These are phyloP conservation scores for Naja naja DNA, from an alignment of 2,113 vertebrate species.

Conservation along the genomic window DNA sequence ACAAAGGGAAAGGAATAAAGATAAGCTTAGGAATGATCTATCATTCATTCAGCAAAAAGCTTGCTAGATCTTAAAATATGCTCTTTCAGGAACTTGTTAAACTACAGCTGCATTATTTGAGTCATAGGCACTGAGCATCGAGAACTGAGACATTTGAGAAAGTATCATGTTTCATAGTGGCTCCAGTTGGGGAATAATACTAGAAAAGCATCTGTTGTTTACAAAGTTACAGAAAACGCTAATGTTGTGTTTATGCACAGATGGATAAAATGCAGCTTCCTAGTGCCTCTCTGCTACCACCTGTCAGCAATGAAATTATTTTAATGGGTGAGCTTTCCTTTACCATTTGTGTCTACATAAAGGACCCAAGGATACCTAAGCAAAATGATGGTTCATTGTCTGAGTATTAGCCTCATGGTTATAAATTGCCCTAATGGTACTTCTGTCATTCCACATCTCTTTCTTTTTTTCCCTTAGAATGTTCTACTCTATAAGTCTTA, in stretches of 20 bases:
- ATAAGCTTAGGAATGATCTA: slow-evolving; percentile 2
- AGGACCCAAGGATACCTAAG: neutral
- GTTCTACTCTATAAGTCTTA: neutral
- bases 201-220: slow-evolving; percentile 53
- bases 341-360: slow-evolving; percentile 4
- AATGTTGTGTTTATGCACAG: slow-evolving; percentile 31
- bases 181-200: slow-evolving; percentile 36
- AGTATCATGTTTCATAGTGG: slow-evolving; percentile 46
- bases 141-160: slow-evolving; percentile 30
- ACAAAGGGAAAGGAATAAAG: neutral
- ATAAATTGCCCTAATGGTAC: neutral
- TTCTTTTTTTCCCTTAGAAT: neutral
- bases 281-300: slow-evolving; percentile 22
- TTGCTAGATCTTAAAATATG: slow-evolving; percentile 14
- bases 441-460: neutral
- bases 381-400: slow-evolving; percentile 1
- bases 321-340: slow-evolving; percentile 4
- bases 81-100: slow-evolving; percentile 30
- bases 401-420: neutral
- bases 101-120: slow-evolving; percentile 28
- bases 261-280: slow-evolving; percentile 28
- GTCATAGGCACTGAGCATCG: neutral
- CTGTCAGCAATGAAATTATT: slow-evolving; percentile 37
- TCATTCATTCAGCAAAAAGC: neutral
- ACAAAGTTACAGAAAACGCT: slow-evolving; percentile 39